These are phyloP conservation scores for Agrypnia vestita DNA, from an alignment of 1,140 invertebrate species.

Conservation along the genomic window DNA sequence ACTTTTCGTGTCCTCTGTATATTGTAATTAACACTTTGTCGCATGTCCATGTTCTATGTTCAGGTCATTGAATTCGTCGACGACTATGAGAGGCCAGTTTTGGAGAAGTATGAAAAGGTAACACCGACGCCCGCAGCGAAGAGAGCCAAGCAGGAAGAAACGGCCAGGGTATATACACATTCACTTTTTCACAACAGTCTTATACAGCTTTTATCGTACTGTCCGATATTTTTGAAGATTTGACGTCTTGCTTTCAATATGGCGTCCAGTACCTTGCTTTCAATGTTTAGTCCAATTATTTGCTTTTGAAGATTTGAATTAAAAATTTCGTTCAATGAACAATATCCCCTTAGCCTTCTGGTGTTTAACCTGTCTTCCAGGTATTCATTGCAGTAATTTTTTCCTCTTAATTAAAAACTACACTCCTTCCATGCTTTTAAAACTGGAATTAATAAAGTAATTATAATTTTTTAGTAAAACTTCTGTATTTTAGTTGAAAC, in stretches of 20 bases:
- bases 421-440: too few relatives aligned
- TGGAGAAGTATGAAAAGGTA: conserved; percentile 79
- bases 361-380: too few relatives aligned
- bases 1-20: background rate
- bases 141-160: conserved; percentile 50
- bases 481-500: too few relatives aligned
- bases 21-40: background rate
- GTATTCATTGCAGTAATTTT: too few relatives aligned
- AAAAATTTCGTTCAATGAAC: background rate
- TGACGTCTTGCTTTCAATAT: too few relatives aligned
- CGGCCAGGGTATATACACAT: conserved; percentile 16
- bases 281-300: background rate
- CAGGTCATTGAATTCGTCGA: conserved; percentile 71
- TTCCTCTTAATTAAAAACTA: too few relatives aligned
- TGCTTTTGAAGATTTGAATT: background rate
- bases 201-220: background rate
- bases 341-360: too few relatives aligned
- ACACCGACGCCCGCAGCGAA: conserved; percentile 70
- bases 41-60: conserved; percentile 20
- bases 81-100: conserved; percentile 79
- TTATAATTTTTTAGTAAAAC: too few relatives aligned
- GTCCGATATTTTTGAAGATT: background rate
- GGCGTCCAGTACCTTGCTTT: background rate
- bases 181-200: background rate
- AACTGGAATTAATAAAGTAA: too few relatives aligned